Percentiles rank a stretch among this genome's conserved stretches.
These are phyloP conservation scores for Leptopilina clavipes DNA, from an alignment of 1,140 invertebrate genomes.

Conservation along the genomic window DNA sequence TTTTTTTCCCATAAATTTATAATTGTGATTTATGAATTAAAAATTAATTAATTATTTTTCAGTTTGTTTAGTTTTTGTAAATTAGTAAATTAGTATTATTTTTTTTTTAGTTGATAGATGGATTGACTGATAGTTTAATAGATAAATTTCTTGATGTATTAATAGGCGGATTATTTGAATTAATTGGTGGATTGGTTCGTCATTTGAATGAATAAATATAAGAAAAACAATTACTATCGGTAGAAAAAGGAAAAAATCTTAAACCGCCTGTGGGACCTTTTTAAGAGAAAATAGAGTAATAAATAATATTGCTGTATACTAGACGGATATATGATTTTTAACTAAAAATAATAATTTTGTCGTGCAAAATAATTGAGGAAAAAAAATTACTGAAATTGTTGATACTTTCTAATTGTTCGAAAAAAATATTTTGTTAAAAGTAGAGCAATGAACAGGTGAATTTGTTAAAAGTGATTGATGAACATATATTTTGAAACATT, in stretches of 20 bases:
- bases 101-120: no score
- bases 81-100: no score
- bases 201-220: no score
- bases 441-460: background rate
- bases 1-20: no score
- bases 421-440: background rate
- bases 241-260: background rate
- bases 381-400: background rate
- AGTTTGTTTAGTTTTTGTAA: no score
- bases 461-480: slow-evolving; percentile 11
- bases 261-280: background rate
- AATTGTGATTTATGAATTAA: no score
- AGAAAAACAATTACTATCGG: no score
- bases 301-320: background rate
- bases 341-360: slow-evolving; percentile 3
- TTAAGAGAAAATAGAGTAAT: background rate
- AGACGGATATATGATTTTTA: background rate
- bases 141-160: no score
- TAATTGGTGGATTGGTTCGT: no score
- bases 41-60: no score
- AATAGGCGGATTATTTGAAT: no score
- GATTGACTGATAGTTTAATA: no score
- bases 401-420: background rate
- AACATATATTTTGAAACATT: slow-evolving; percentile 1
- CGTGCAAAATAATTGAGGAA: background rate